Conservation (phyloP, 2,888 invertebrate species). For the Lithosia quadra region DNA sequence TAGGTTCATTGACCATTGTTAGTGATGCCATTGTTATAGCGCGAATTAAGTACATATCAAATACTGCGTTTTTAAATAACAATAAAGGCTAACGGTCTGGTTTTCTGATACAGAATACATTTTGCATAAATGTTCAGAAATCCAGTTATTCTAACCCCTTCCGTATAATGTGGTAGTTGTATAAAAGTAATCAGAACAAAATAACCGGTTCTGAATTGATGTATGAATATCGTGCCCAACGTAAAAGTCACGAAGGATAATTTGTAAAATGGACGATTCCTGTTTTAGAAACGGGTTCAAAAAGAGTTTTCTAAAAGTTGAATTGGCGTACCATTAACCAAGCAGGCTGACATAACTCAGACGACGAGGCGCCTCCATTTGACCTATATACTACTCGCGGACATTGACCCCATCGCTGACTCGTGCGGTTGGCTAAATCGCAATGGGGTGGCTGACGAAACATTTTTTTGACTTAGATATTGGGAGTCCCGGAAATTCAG, state of each 20-base stretch:
- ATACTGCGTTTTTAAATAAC: constrained; percentile 58
- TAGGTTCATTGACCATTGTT: constrained; percentile 56
- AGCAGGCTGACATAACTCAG: constrained; percentile 77
- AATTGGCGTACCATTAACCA: constrained; percentile 61
- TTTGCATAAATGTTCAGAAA: constrained; percentile 60
- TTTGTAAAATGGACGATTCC: constrained; percentile 58
- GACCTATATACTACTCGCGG: constrained; percentile 82
- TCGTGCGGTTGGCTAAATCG: constrained; percentile 63
- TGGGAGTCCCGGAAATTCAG: constrained; percentile 23
- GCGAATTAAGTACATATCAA: constrained; percentile 55
- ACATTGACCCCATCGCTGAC: constrained; percentile 77
- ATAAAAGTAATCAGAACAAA: constrained; percentile 68
- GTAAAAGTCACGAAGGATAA: constrained; percentile 54
- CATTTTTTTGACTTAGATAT: constrained; percentile 46
- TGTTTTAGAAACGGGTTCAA: constrained; percentile 62
- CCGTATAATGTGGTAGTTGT: constrained; percentile 46
- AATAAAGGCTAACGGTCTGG: constrained; percentile 57
- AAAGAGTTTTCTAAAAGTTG: constrained; percentile 61
- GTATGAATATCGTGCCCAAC: constrained; percentile 43
- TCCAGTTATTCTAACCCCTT: constrained; percentile 68
- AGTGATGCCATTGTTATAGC: constrained; percentile 47
- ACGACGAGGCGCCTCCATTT: constrained; percentile 81
- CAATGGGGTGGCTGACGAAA: constrained; percentile 63
- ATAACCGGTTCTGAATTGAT: constrained; percentile 67
- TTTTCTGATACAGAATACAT: constrained; percentile 61